Conservation (phyloP, 1,140 invertebrate species). For the Pogonomyrmex californicus region DNA sequence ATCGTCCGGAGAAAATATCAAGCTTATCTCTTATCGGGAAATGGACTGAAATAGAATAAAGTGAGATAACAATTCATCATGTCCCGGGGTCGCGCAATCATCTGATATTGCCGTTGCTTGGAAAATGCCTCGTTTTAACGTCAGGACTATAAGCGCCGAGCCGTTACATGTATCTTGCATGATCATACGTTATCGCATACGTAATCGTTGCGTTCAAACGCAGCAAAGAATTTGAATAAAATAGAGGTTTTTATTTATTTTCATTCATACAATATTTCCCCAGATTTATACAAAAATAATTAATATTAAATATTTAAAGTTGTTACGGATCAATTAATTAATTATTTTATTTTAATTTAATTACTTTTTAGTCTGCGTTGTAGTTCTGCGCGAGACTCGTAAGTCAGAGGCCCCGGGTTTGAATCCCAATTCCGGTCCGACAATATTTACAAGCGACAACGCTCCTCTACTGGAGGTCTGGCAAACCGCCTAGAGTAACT, state of each 20-base stretch:
- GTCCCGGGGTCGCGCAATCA: background rate
- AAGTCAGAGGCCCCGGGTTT: too few species aligned
- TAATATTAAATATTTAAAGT: too few species aligned
- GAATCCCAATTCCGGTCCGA: too few species aligned
- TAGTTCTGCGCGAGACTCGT: too few species aligned
- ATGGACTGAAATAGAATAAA: constrained; percentile 50
- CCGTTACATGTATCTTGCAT: constrained; percentile 7
- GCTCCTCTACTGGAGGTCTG: too few species aligned
- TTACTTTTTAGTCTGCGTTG: too few species aligned
- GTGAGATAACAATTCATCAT: constrained; percentile 45
- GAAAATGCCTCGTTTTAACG: background rate
- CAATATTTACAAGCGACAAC: too few species aligned
- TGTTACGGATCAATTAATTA: too few species aligned
- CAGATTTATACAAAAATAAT: too few species aligned
- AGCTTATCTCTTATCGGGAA: constrained; percentile 48
- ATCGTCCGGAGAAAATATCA: constrained; percentile 28
- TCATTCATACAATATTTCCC: background rate
- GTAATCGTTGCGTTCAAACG: background rate
- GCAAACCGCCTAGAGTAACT: too few species aligned
- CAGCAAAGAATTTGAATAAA: background rate
- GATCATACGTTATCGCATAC: background rate
- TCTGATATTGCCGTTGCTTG: constrained; percentile 33
- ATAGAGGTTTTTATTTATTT: background rate
- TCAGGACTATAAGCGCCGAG: background rate
- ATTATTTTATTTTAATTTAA: too few species aligned